A percentile compares a stretch with the other conserved stretches of the same genome.
Evolutionary conservation across 2,888 invertebrate species (phyloP).

Genomic region (Habrosyne pyritoides): DNA sequence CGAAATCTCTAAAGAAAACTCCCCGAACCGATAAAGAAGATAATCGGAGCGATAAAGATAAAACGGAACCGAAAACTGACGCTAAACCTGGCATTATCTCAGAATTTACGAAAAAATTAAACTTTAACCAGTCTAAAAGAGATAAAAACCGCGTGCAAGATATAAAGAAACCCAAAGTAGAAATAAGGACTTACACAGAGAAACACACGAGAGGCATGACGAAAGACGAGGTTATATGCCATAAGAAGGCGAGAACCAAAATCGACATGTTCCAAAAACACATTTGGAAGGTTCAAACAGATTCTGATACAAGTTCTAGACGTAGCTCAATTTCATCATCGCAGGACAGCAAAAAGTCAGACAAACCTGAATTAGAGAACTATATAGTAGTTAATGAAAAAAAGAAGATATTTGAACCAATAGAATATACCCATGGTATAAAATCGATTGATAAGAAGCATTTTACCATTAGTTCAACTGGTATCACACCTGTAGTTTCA

Average conservation of each 20-base stretch:
- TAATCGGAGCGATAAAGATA: conserved; percentile 15
- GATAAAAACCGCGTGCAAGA: conserved; percentile 54
- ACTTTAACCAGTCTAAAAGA: conserved; percentile 66
- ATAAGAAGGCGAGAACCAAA: conserved; percentile 73
- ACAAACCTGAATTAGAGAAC: conserved; percentile 30
- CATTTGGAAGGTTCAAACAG: conserved; percentile 67
- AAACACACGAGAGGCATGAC: conserved; percentile 61
- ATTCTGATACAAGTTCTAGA: conserved; percentile 67
- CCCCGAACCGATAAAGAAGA: conserved; percentile 30
- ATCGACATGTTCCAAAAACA: conserved; percentile 80
- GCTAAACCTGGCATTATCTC: conserved; percentile 63
- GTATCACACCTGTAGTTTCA: conserved; percentile 46
- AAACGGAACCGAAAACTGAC: conserved; percentile 28
- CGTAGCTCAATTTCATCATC: conserved; percentile 66
- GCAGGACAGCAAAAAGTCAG: conserved; percentile 50
- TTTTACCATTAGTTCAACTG: conserved; percentile 43
- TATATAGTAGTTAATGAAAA: conserved; percentile 59
- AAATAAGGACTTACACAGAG: conserved; percentile 73
- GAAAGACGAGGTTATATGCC: conserved; percentile 70
- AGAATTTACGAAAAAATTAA: conserved; percentile 65
- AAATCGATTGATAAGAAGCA: conserved; percentile 53
- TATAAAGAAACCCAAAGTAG: conserved; percentile 61
- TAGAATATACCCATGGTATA: conserved; percentile 47
- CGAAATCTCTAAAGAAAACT: conserved; percentile 56
- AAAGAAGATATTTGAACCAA: conserved; percentile 65